Percentiles rank a stretch among this genome's conserved stretches.
phyloP scores from a whole-genome alignment of 92 coral and sea anemone species.

The Porites rus region DNA sequence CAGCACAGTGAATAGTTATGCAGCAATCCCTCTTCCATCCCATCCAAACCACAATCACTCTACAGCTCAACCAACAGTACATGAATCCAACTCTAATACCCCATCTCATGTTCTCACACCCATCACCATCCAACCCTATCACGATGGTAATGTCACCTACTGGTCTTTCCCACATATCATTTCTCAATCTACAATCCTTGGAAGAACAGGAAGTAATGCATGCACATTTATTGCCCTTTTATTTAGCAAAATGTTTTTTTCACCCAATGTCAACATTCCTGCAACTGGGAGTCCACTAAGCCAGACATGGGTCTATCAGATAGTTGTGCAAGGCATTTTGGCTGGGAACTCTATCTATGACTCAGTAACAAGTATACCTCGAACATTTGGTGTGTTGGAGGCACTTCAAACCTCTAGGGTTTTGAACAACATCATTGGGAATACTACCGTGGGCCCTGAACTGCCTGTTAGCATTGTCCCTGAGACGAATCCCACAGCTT shows the following conservation, averaged over 20 bases:
- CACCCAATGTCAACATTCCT: conserved; percentile 4
- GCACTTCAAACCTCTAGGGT: conserved; percentile 16
- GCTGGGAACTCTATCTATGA: conserved; percentile 25
- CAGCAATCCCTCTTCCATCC: conserved; percentile 31
- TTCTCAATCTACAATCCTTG: conserved; percentile 54
- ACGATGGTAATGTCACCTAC: conserved; percentile 21
- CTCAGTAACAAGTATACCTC: conserved; percentile 6
- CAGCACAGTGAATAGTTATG: conserved; percentile 5
- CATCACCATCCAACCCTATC: neutral
- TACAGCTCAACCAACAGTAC: neutral
- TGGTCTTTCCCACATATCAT: conserved; percentile 1
- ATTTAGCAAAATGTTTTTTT: conserved; percentile 12
- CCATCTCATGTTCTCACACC: conserved; percentile 18
- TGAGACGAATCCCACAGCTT: conserved; percentile 41
- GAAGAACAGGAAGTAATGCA: conserved; percentile 45
- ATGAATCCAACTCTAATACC: neutral
- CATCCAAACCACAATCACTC: neutral
- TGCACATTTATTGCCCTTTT: conserved; percentile 48
- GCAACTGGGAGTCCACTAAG: neutral
- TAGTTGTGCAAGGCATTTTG: conserved; percentile 15
- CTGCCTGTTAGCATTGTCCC: conserved; percentile 38
- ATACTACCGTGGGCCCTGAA: conserved; percentile 36
- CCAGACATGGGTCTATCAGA: conserved; percentile 37
- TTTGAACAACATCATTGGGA: conserved; percentile 14
- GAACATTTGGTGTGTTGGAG: conserved; percentile 25